phyloP scores from a whole-genome alignment of 2,888 invertebrate genomes.

The Loripinus fragilis region DNA sequence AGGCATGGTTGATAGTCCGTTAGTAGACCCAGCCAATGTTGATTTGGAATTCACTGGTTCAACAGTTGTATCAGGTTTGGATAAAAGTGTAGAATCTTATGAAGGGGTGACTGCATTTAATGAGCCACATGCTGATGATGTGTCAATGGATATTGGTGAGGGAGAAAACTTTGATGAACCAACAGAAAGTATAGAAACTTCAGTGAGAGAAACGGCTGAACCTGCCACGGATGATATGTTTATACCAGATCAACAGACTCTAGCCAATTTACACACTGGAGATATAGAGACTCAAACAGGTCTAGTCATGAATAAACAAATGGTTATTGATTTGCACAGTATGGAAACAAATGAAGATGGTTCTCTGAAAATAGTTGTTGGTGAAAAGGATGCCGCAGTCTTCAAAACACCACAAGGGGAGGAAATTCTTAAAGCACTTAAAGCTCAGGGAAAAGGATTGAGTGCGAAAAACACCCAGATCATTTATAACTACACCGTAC shows the following conservation, averaged over 20 bases:
- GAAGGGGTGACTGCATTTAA: not conserved
- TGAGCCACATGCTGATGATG: not conserved
- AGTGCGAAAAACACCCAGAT: constrained; percentile 13
- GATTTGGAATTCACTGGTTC: not conserved
- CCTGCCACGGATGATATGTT: not conserved
- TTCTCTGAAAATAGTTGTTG: constrained; percentile 2
- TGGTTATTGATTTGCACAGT: constrained; percentile 12
- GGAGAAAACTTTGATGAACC: not conserved
- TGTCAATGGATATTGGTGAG: not conserved
- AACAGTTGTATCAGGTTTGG: not conserved
- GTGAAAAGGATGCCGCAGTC: not conserved
- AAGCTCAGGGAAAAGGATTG: constrained; percentile 14
- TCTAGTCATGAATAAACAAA: not conserved
- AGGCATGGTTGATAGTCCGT: not conserved
- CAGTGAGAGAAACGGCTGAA: not conserved
- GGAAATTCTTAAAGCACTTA: constrained; percentile 8
- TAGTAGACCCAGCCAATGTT: not conserved
- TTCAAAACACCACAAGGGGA: constrained; percentile 12
- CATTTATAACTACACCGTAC: constrained; percentile 4
- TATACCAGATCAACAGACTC: not conserved
- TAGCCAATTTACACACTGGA: too few species aligned
- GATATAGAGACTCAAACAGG: not conserved
- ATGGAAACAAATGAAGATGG: constrained; percentile 17
- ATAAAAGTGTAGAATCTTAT: not conserved
- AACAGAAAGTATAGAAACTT: not conserved